phyloP scores from a whole-genome alignment of 30 jellyfish, hydroid and myxozoan species.

The Nemopilema nomurai region DNA sequence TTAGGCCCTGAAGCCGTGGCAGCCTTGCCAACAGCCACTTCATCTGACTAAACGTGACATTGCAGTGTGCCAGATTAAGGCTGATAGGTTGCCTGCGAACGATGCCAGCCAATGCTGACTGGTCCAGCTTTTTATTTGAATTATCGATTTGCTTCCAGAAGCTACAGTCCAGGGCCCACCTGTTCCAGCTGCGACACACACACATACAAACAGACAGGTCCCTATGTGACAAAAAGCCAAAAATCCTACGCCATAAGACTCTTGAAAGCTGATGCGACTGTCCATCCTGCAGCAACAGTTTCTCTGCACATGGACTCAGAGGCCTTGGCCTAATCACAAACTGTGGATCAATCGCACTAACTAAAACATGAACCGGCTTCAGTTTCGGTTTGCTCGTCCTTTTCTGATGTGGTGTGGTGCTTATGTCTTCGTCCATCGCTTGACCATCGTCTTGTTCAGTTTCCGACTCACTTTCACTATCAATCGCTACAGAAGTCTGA shows the following conservation, averaged over 20 bases:
- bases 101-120: constrained; percentile 71
- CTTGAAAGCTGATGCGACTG: constrained; percentile 29
- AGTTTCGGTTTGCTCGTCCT: background rate
- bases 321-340: constrained; percentile 74
- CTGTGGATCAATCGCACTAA: constrained; percentile 23
- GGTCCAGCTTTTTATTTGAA: constrained; percentile 39
- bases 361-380: constrained; percentile 28
- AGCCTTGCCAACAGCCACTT: constrained; percentile 80
- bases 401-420: constrained; percentile 12
- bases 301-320: constrained; percentile 54
- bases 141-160: constrained; percentile 64
- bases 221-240: constrained; percentile 52
- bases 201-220: constrained; percentile 82
- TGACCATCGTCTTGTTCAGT: constrained; percentile 35
- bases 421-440: constrained; percentile 21
- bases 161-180: constrained; percentile 67
- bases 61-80: constrained; percentile 63
- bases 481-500: constrained; percentile 42
- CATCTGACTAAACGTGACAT: constrained; percentile 63
- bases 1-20: constrained; percentile 63
- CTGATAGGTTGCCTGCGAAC: constrained; percentile 88
- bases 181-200: constrained; percentile 96
- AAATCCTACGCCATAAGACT: constrained; percentile 75
- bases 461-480: constrained; percentile 34
- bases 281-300: constrained; percentile 41